phyloP scores from a whole-genome alignment of 2,113 vertebrate genomes.

The Toxotes jaculatrix region DNA sequence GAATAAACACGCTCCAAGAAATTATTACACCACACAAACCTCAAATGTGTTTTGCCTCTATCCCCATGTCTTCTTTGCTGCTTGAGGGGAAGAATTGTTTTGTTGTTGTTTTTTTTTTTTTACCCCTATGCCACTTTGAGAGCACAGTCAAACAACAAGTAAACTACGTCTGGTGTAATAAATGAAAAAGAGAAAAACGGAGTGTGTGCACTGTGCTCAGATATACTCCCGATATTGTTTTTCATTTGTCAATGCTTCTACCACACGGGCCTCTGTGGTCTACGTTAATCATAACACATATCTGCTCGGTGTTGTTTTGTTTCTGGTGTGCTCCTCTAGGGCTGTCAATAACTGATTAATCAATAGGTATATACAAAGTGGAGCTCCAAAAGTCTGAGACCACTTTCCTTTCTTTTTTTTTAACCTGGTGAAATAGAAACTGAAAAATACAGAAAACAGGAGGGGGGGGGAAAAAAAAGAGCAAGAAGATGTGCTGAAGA shows the following conservation, averaged over 20 bases:
- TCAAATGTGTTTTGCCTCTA: slow-evolving; percentile 30
- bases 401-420: no score
- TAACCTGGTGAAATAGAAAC: neutral
- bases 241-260: slow-evolving; percentile 35
- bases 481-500: neutral
- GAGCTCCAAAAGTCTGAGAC: neutral
- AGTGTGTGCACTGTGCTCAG: slow-evolving; percentile 15
- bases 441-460: neutral
- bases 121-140: slow-evolving; percentile 18
- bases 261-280: neutral
- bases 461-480: neutral
- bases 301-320: neutral
- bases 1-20: slow-evolving; percentile 65
- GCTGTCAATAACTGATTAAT: neutral
- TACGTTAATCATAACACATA: neutral
- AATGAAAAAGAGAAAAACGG: slow-evolving; percentile 38
- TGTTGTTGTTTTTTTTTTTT: neutral
- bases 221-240: slow-evolving; percentile 30
- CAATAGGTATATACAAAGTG: neutral
- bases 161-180: slow-evolving; percentile 35
- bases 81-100: slow-evolving; percentile 49
- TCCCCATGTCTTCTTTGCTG: slow-evolving; percentile 37
- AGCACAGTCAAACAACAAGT: slow-evolving; percentile 50
- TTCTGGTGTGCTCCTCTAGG: neutral
- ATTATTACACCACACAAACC: slow-evolving; percentile 69